phyloP scores from a whole-genome alignment of 2,888 invertebrate genomes.

The Rotaria socialis region DNA sequence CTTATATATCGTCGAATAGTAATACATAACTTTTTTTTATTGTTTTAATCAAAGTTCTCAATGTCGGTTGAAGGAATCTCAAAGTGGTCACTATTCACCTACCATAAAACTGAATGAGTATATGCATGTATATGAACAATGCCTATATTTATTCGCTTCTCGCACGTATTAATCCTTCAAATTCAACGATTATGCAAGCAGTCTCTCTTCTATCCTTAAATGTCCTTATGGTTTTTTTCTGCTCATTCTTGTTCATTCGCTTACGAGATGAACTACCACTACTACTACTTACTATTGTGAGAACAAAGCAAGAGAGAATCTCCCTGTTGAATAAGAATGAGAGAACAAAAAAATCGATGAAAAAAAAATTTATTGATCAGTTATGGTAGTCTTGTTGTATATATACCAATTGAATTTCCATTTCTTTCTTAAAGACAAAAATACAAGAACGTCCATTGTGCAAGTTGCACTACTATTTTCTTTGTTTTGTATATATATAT shows the following conservation, averaged over 20 bases:
- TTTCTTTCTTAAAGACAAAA: not conserved
- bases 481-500: not conserved
- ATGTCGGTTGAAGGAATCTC: conserved; percentile 3
- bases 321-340: conserved; percentile 18
- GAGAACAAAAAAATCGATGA: not conserved
- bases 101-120: conserved; percentile 15
- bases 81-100: conserved; percentile 23
- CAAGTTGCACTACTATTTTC: not conserved
- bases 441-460: not conserved
- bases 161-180: conserved; percentile 27
- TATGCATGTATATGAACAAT: not conserved
- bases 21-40: conserved; percentile 11
- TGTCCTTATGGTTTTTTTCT: conserved; percentile 10
- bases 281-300: conserved; percentile 29
- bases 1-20: not conserved
- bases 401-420: conserved; percentile 17
- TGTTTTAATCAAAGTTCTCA: not conserved
- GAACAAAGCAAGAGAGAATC: not conserved
- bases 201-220: conserved; percentile 19
- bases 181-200: conserved; percentile 23
- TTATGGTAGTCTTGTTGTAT: not conserved
- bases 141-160: not conserved
- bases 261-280: conserved; percentile 1
- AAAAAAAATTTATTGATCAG: conserved; percentile 15
- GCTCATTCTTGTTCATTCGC: not conserved